Percentiles rank a stretch among this genome's conserved stretches.
Evolutionary conservation across 2,888 invertebrate species (phyloP).

Genomic region (Muscina levida): DNA sequence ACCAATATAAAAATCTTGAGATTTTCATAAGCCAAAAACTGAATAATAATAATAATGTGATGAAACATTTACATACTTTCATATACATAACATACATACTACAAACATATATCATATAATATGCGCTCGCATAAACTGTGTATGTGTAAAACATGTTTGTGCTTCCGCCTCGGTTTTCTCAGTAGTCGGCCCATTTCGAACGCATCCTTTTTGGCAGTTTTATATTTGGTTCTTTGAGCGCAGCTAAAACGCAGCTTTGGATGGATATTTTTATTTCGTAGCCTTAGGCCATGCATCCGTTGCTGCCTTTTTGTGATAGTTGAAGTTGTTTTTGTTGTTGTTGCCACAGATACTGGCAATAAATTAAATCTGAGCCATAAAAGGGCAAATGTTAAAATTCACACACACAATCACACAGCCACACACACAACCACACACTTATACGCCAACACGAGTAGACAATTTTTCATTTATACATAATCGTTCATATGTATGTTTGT

Average conservation of each 20-base stretch:
- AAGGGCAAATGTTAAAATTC: constrained; percentile 64
- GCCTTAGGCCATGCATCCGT: no score
- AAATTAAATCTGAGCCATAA: constrained; percentile 66
- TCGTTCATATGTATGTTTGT: no score
- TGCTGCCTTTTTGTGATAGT: not conserved
- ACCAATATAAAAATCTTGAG: constrained; percentile 32
- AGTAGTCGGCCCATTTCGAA: not conserved
- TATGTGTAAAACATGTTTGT: constrained; percentile 23
- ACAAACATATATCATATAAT: not conserved
- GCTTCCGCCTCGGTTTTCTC: constrained; percentile 19
- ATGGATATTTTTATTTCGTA: no score
- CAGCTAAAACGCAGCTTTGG: no score
- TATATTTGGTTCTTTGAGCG: not conserved
- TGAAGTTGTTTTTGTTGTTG: constrained; percentile 1
- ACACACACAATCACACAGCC: constrained; percentile 37
- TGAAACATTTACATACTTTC: constrained; percentile 8
- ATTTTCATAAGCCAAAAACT: constrained; percentile 33
- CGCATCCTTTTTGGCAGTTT: constrained; percentile 16
- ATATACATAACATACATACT: not conserved
- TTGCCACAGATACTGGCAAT: constrained; percentile 48
- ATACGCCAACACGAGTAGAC: no score
- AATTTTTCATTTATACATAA: no score
- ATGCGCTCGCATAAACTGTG: not conserved
- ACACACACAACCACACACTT: constrained; percentile 27
- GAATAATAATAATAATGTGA: constrained; percentile 31